phyloP scores from a whole-genome alignment of 2,888 invertebrate species.

The Mystacides longicornis region DNA sequence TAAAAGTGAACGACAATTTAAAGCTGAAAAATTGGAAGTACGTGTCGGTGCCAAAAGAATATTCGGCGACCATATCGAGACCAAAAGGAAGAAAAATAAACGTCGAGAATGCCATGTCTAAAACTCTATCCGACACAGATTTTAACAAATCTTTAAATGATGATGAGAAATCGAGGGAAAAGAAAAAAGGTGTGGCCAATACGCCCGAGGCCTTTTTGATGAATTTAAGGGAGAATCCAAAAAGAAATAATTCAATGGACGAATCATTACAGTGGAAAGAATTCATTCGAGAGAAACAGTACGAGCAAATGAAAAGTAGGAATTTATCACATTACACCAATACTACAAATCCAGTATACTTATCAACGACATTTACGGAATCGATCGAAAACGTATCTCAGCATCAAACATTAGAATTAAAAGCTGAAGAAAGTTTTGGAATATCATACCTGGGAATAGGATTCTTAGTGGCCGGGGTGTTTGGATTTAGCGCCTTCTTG shows the following conservation, averaged over 20 bases:
- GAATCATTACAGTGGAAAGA: background rate
- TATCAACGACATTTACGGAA: constrained; percentile 24
- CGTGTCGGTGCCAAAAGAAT: constrained; percentile 11
- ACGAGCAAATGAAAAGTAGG: background rate
- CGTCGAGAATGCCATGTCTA: background rate
- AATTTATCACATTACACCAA: too few relatives aligned
- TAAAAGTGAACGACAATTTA: constrained; percentile 11
- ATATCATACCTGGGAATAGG: constrained; percentile 48
- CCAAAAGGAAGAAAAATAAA: background rate
- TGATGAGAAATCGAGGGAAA: background rate
- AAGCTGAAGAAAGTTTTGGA: constrained; percentile 34
- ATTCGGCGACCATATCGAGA: background rate
- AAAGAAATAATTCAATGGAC: background rate
- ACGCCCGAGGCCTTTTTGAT: background rate
- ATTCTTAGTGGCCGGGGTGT: constrained; percentile 45
- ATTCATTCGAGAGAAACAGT: background rate
- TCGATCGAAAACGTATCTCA: constrained; percentile 35
- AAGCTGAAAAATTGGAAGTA: constrained; percentile 15
- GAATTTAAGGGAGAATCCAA: background rate
- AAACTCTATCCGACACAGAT: background rate
- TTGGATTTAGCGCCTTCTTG: constrained; percentile 31
- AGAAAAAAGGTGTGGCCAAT: background rate
- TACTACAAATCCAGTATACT: background rate
- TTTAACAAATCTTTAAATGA: background rate
- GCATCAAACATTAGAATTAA: constrained; percentile 25